phyloP scores from a whole-genome alignment of 30 jellyfish, hydroid and myxozoan species.

The Cassiopea andromeda region DNA sequence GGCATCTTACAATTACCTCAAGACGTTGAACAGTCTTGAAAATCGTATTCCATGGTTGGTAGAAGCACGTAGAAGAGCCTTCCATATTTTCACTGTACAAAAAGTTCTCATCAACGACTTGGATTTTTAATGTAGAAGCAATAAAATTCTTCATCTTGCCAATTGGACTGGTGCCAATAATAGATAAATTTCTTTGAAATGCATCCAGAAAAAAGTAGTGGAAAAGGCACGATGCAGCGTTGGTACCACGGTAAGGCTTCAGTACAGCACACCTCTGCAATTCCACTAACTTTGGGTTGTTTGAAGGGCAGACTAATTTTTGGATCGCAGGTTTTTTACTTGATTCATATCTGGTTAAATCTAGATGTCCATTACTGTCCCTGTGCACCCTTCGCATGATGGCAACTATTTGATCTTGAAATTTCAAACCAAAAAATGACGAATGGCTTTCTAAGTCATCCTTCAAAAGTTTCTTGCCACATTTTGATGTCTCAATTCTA shows the following conservation, averaged over 20 bases:
- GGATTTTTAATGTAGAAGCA: conserved; percentile 26
- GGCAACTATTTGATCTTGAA: conserved; percentile 62
- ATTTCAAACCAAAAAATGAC: conserved; percentile 71
- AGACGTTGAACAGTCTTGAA: conserved; percentile 1
- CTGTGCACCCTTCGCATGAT: conserved; percentile 67
- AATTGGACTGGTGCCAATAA: conserved; percentile 69
- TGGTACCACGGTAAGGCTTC: conserved; percentile 45
- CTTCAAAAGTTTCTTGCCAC: conserved; percentile 60
- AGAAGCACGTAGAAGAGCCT: conserved; percentile 69
- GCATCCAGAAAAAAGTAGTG: conserved; percentile 35
- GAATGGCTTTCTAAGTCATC: conserved; percentile 74
- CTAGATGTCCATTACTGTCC: conserved; percentile 68
- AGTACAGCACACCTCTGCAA: conserved; percentile 73
- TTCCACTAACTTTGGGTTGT: conserved; percentile 41
- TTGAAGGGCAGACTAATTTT: conserved; percentile 3
- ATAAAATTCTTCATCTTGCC: conserved; percentile 54
- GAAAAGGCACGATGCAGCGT: conserved; percentile 43
- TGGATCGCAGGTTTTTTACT: conserved; percentile 59
- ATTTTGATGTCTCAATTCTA: conserved; percentile 31
- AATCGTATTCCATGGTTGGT: conserved; percentile 3
- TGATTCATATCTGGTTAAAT: conserved; percentile 72
- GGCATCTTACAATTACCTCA: conserved; percentile 1
- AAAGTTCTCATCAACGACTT: conserved; percentile 54
- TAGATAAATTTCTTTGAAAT: background rate
- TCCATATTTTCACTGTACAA: conserved; percentile 57